Base-by-base conservation (phyloP, 2,797 vertebrate genomes). In the Pygocentrus nattereri region DNA sequence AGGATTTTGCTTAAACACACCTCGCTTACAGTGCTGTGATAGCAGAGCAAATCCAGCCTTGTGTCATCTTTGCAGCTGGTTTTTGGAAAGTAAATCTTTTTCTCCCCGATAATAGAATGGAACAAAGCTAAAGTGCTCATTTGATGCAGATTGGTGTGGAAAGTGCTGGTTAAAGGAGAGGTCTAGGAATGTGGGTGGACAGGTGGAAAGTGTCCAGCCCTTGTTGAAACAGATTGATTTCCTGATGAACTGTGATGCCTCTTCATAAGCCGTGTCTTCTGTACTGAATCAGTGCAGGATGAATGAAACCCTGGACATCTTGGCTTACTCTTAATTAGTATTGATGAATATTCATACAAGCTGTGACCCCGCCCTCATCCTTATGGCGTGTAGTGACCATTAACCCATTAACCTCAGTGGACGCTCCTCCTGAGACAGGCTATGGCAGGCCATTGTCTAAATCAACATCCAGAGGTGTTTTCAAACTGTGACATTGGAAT, bases 331-430 rank as follows among this genome's bases (percentile, higher is more conserved):
- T 58, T 58, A 58, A 77, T 82, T 78, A 49, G 23, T 49, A 27
- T 41, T 74, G 30, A 78, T 68, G 67, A 54, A 72, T 78, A 78
- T 78, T 78, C 61, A 82, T 68, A 61, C 23, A 31, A 2, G 38
- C 61, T 49, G 6, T 68, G 75, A 78, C 81, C 81, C 69, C 64
- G 54, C 68, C 44, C 19, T 44, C 62, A 13, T n/a, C 16, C 52
- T 79, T 68, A 68, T 74, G 41, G 52, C 74, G 81, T 50, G 79
- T 74, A 83, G 67, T 83, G 71, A 79, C 41, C 62, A 67, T 78
- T 82, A 78, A 71, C 34, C 41, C 62, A 67, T 78, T 82, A 78
- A 71, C 34, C 69, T 82, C 31, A 73, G 61, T 7, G 38, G 25
- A 52, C 49, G 56, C 30, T 61, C 23, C 23, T 78, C 23, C 23